These are phyloP conservation scores for Paracentrotus lividus DNA, from an alignment of 53 echinoderm and acorn worm species.

Conservation along the genomic window DNA sequence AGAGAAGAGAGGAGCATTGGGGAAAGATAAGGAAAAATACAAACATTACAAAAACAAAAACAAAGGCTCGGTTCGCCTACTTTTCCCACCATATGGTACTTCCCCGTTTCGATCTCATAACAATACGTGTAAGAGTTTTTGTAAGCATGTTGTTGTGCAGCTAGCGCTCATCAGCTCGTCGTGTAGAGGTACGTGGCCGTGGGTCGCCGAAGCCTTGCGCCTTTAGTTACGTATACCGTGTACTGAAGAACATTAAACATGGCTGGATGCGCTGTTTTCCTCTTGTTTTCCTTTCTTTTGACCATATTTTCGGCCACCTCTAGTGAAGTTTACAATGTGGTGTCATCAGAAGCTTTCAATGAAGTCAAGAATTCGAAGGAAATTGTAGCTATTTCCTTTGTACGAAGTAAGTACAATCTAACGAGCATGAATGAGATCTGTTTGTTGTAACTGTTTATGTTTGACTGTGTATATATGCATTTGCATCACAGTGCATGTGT, in stretches of 20 bases:
- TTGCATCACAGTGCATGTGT: too few species aligned
- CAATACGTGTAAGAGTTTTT: neutral
- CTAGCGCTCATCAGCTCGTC: neutral
- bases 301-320: neutral
- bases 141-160: too few species aligned
- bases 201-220: neutral
- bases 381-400: slow-evolving; percentile 42
- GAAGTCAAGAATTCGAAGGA: slow-evolving; percentile 47
- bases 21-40: too few species aligned
- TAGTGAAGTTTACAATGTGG: slow-evolving; percentile 43
- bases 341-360: slow-evolving; percentile 16
- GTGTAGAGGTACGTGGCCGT: too few species aligned
- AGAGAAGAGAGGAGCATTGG: too few species aligned
- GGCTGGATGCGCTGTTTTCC: neutral
- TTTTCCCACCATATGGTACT: slow-evolving; percentile 16
- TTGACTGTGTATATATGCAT: too few species aligned
- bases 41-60: neutral
- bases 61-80: neutral
- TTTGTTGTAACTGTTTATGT: too few species aligned
- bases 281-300: neutral
- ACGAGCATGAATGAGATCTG: too few species aligned
- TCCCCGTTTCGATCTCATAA: neutral
- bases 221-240: neutral
- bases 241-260: neutral
- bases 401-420: slow-evolving; percentile 36